Conservation (phyloP, 2,113 vertebrate genomes). For the Plecturocebus donacophilus region DNA sequence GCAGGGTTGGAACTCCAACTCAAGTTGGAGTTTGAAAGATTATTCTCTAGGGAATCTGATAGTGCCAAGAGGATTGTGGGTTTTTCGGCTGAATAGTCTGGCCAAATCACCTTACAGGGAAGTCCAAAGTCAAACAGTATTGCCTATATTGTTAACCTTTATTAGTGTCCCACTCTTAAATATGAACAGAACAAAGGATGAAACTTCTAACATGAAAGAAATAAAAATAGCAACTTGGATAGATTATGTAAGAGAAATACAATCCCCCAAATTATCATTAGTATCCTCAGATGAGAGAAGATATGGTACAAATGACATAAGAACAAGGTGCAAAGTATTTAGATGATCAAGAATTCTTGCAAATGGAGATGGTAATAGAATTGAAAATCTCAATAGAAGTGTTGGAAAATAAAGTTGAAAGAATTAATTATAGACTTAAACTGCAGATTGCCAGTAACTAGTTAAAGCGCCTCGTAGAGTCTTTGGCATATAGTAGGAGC, state of each 20-base stretch:
- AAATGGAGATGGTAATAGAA: neutral
- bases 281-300: neutral
- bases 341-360: neutral
- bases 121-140: neutral
- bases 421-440: neutral
- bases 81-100: neutral
- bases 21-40: neutral
- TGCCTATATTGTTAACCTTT: neutral
- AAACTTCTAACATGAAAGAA: neutral
- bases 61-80: neutral
- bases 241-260: neutral
- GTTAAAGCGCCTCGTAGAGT: neutral
- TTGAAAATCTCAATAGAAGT: neutral
- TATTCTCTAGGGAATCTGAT: neutral
- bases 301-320: neutral
- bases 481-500: neutral
- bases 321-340: neutral
- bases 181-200: conserved; percentile 12
- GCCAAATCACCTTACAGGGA: neutral
- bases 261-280: neutral
- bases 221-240: neutral
- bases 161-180: conserved; percentile 17
- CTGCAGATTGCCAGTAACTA: neutral
- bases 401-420: conserved; percentile 22
- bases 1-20: neutral